Percentiles rank a stretch among this genome's conserved stretches.
phyloP scores from a whole-genome alignment of 2,888 invertebrate species.

The Heterodera filipjevi region DNA sequence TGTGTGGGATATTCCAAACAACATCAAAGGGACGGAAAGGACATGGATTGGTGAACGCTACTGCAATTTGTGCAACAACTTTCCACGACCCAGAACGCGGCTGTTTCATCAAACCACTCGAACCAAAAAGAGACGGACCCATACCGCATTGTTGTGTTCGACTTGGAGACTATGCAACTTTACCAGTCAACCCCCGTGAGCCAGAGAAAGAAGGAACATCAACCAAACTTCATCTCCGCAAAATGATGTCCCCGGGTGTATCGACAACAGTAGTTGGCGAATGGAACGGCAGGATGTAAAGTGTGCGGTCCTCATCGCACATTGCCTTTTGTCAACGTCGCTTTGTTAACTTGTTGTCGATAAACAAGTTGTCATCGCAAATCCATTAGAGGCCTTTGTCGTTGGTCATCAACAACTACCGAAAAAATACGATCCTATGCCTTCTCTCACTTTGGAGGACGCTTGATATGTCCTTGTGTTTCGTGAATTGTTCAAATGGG shows the following conservation, averaged over 20 bases:
- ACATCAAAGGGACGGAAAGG: conserved; percentile 1
- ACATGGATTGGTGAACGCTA: not conserved
- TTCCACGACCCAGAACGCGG: not conserved
- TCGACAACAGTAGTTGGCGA: not conserved
- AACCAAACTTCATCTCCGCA: conserved; percentile 25
- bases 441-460: conserved; percentile 13
- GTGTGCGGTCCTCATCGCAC: not conserved
- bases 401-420: conserved; percentile 17
- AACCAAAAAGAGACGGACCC: not conserved
- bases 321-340: not conserved
- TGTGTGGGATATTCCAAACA: conserved; percentile 2
- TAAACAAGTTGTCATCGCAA: not conserved
- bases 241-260: not conserved
- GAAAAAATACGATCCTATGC: conserved; percentile 23
- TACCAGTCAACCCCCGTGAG: too few species aligned
- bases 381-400: conserved; percentile 28
- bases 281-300: not conserved
- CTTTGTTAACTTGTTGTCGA: not conserved
- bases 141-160: not conserved
- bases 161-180: conserved; percentile 8
- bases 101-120: not conserved
- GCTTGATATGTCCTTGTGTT: conserved; percentile 25
- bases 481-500: conserved; percentile 16
- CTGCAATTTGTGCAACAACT: not conserved
- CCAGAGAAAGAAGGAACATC: conserved; percentile 9